Conservation (phyloP, 1,140 invertebrate species). For the Drosophila nebulosa region DNA sequence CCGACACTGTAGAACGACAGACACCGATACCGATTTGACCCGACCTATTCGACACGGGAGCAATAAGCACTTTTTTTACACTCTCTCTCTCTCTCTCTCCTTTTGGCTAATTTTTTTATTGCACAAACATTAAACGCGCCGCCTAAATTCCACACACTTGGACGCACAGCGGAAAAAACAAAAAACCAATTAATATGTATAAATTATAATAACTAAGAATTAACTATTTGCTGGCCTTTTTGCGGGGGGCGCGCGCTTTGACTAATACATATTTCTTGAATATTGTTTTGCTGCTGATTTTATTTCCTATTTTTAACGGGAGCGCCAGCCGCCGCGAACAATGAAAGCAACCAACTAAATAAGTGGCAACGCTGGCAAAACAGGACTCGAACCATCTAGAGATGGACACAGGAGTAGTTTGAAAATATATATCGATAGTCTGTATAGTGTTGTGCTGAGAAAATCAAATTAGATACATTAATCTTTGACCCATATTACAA, state of each 20-base stretch:
- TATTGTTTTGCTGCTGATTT: conserved; percentile 26
- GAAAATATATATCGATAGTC: neutral
- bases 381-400: neutral
- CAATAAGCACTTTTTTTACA: neutral
- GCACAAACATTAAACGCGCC: conserved; percentile 47
- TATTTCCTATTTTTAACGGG: conserved; percentile 2
- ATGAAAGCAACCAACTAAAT: neutral
- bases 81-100: too few species aligned
- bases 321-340: neutral
- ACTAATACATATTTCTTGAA: conserved; percentile 11
- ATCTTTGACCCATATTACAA: too few species aligned
- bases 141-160: neutral
- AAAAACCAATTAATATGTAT: conserved; percentile 9
- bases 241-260: conserved; percentile 5
- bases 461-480: too few species aligned
- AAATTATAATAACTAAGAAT: conserved; percentile 61
- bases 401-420: neutral
- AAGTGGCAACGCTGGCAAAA: neutral
- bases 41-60: neutral
- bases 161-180: conserved; percentile 1
- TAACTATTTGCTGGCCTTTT: conserved; percentile 50
- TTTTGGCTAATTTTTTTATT: conserved; percentile 52
- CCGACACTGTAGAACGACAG: neutral
- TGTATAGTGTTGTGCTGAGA: too few species aligned
- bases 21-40: conserved; percentile 4